Conservation (phyloP, 2,888 invertebrate genomes). For the Pecten maximus region DNA sequence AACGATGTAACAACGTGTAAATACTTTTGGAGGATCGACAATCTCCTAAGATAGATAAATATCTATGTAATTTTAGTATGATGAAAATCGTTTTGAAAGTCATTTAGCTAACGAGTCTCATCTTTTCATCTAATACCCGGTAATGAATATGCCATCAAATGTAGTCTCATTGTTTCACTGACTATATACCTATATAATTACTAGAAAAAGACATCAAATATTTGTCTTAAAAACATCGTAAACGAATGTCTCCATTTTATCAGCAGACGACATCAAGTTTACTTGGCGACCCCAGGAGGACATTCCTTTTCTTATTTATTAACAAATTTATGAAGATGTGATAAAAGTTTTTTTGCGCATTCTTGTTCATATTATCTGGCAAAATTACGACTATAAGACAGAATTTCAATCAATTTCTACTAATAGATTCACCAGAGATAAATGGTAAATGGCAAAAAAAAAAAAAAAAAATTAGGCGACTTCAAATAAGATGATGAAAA, state of each 20-base stretch:
- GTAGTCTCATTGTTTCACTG: not conserved
- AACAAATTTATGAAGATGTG: not conserved
- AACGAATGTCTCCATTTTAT: not conserved
- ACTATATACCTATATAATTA: not conserved
- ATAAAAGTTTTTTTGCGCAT: not conserved
- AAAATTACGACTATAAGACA: not conserved
- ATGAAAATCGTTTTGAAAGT: conserved; percentile 7
- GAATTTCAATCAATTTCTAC: not conserved
- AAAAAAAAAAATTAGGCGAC: too few species aligned
- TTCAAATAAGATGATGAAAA: too few species aligned
- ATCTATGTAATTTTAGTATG: conserved; percentile 1
- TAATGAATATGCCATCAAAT: not conserved
- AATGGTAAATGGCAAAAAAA: not conserved
- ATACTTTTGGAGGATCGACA: not conserved
- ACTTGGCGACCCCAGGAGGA: not conserved
- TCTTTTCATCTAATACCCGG: not conserved
- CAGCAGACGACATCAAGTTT: not conserved
- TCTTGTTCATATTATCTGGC: not conserved
- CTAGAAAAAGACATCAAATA: not conserved
- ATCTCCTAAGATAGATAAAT: not conserved
- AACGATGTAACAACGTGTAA: not conserved
- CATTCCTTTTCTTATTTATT: not conserved
- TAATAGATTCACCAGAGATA: not conserved
- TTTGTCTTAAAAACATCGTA: not conserved
- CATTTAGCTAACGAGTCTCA: not conserved